Evolutionary conservation across 2,888 invertebrate species (phyloP).

Genomic region (Cryptosula pallasiana): DNA sequence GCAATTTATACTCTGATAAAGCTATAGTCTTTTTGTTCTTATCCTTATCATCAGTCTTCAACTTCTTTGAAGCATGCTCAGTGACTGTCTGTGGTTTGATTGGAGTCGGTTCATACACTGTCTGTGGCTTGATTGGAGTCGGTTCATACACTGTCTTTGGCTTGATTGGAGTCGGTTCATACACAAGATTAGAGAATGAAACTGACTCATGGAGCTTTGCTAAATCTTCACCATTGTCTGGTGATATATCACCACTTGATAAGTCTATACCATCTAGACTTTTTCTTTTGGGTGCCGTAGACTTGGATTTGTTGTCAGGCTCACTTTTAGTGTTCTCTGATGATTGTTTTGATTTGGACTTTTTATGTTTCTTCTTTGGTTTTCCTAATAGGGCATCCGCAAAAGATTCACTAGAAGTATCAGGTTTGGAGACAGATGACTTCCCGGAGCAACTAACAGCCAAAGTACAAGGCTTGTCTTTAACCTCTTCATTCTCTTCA

Average conservation of each 20-base stretch:
- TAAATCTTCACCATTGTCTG: neutral
- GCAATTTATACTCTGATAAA: conserved; percentile 6
- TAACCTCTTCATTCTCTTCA: too few relatives aligned
- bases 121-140: neutral
- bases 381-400: neutral
- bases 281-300: neutral
- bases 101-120: neutral
- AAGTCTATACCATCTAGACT: neutral
- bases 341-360: neutral
- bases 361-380: neutral
- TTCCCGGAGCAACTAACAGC: too few relatives aligned
- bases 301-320: neutral
- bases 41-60: neutral
- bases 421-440: too few relatives aligned
- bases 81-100: neutral
- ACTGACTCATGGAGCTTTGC: neutral
- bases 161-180: neutral
- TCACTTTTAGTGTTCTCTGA: neutral
- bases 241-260: too few relatives aligned
- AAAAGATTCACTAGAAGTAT: too few relatives aligned
- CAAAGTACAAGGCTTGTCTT: too few relatives aligned
- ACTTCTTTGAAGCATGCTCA: neutral
- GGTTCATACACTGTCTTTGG: neutral
- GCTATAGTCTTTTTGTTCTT: neutral
- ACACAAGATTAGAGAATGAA: neutral